Base-by-base conservation (phyloP, 2,797 vertebrate species). In the Hylomyscus alleni region DNA sequence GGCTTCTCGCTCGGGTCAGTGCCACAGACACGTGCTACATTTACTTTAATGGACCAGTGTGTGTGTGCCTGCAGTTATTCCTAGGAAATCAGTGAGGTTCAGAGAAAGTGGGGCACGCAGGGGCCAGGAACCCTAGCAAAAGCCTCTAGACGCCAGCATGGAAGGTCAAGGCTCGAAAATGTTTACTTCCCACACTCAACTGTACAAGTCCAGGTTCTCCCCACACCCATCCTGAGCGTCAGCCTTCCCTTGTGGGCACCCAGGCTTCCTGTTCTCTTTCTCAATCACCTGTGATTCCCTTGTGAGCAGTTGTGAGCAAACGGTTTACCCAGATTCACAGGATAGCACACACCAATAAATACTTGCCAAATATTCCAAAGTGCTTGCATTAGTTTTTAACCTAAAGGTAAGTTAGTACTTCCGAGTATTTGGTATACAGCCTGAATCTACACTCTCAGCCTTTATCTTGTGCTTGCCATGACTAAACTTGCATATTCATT, bases 201-300 rank as follows among this genome's bases (percentile, higher is more conserved):
- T 19, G 7, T 6, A 5, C 22, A 2, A 73, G 34, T 40, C 2
- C 4, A 62, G 47, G 58, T 22, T 73, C 7, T 37, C 14, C 10
- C 15, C 13, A 0, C 0, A 0, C 89, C 44, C 26, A 20, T 69
- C 76, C 24, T 20, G 85, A 19, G 11, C 6, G 0, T 50, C 31
- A 0, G 44, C 54, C 52, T 22, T 11, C 84, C n/a, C 0, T n/a
- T 24, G 40, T 22, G 8, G 20, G 19, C 6, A 8, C 14, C 29
- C 73, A 0, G 0, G 0, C 0, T 4, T n/a, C 1, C 22, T n/a
- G 37, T 44, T 50, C 15, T 44, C 2, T 24, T 1, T 8, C 11
- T 24, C 29, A 47, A n/a, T 37, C 22, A 54, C 11, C n/a, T 88
- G 29, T 0, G n/a, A 76, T 73, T 47, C 29, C 76, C 29, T 2